Evolutionary conservation across 2,888 invertebrate species (phyloP), one percentile per base, ranked within the genome.

Genomic region (Temnothorax ravouxi): DNA sequence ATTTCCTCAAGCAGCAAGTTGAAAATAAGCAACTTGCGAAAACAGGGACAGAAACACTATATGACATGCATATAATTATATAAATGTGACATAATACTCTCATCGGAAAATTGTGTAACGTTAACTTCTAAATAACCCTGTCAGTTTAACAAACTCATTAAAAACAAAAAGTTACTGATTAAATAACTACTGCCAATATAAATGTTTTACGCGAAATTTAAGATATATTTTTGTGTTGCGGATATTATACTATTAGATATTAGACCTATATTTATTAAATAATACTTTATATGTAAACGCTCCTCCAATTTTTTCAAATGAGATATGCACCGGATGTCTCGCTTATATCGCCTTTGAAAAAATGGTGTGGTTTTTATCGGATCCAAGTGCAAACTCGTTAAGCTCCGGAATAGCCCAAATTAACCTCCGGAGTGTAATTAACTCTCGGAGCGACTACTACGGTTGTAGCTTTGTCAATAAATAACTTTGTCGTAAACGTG

Each of bases 351-450:
- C 15, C 44, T 62, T 77, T 21, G 29, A 34, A 67, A 69, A 66
- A 71, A 59, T 59, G 9, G 18, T 18, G 9, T 6, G 11, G n/a
- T 59, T 80, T 80, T 80, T 61, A 69, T 71, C 79, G 47, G 59
- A 47, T 54, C 38, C 3, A 41, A 29, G 56, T 18, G 61, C 71
- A 11, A 38, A 80, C 79, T 71, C 71, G 79, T 80, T 80, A 80
- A 80, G 79, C 71, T 47, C 38, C 59, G 79, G 71, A 80, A 80
- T 80, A 38, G 59, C 47, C 38, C 59, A 80, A 71, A 80, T 80
- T 71, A 80, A 71, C 71, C 79, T 59, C 71, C 38, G 13, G 59
- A 13, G 71, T 38, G 71, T 80, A 80, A 80, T 80, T 80, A 80
- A 80, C 59, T 38, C 59, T 47, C 47, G n/a, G 47, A 69, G 25